Evolutionary conservation across 2,113 vertebrate species (phyloP).

Genomic region (Todiramphus chloris): DNA sequence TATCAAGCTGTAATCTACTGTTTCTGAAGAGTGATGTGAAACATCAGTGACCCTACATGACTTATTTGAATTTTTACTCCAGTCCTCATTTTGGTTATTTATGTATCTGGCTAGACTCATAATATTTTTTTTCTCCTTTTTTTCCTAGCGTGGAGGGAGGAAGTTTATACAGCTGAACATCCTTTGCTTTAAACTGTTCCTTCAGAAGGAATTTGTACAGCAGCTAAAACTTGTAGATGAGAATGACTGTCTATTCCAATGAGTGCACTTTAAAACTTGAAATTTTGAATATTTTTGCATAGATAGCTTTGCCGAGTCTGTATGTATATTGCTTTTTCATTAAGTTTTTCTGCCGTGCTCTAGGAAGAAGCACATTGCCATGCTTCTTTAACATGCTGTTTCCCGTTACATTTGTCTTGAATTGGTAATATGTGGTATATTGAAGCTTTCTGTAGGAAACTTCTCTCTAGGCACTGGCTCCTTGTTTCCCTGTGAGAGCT

Average conservation of each 20-base stretch:
- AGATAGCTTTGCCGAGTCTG: not conserved
- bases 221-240: not conserved
- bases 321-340: not conserved
- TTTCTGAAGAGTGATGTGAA: not conserved
- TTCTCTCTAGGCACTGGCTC: not conserved
- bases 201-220: constrained; percentile 22
- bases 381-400: not conserved
- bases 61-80: not conserved
- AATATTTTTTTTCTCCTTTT: not conserved
- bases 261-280: not conserved
- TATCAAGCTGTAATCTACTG: not conserved
- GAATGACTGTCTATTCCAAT: not conserved
- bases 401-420: accelerated
- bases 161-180: constrained; percentile 56
- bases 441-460: not conserved
- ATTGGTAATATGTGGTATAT: not conserved
- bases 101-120: not conserved
- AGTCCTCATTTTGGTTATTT: not conserved
- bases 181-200: constrained; percentile 38
- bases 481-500: not conserved
- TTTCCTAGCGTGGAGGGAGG: not conserved
- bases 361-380: not conserved
- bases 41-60: not conserved
- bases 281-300: not conserved
- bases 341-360: not conserved